Evolutionary conservation across 2,797 vertebrate species (phyloP).

Genomic region (Tenualosa thibaudeaui): DNA sequence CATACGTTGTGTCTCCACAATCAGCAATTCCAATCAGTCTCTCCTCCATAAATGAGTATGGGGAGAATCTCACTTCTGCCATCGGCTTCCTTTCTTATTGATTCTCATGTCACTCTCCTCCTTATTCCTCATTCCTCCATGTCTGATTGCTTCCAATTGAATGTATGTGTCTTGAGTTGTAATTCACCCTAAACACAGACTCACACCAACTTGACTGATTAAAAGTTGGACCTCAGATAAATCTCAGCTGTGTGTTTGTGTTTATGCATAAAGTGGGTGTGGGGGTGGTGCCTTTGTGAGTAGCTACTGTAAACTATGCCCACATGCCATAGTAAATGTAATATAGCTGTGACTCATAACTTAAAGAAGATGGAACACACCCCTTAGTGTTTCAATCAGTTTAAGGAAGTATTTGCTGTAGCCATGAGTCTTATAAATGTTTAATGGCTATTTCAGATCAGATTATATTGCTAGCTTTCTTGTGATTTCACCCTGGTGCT

Average conservation of each 20-base stretch:
- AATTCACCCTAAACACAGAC: background rate
- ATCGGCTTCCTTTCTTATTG: background rate
- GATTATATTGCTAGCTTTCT: too few species aligned
- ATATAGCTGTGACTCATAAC: background rate
- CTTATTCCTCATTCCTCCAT: background rate
- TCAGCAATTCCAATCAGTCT: background rate
- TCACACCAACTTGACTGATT: background rate
- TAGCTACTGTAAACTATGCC: background rate
- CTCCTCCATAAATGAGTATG: background rate
- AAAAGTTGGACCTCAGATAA: background rate
- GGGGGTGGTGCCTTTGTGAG: background rate
- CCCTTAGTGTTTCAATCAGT: background rate
- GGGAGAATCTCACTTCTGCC: background rate
- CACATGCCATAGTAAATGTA: background rate
- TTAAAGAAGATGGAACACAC: background rate
- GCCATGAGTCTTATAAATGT: background rate
- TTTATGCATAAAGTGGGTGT: background rate
- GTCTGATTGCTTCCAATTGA: background rate
- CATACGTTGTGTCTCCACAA: background rate
- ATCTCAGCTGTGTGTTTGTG: background rate
- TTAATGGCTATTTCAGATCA: too few species aligned
- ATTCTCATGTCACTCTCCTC: background rate
- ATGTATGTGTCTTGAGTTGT: background rate
- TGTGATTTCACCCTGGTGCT: too few species aligned
- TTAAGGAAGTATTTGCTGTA: background rate